Conservation (phyloP, 1,140 invertebrate genomes). For the Drosophila subobscura region DNA sequence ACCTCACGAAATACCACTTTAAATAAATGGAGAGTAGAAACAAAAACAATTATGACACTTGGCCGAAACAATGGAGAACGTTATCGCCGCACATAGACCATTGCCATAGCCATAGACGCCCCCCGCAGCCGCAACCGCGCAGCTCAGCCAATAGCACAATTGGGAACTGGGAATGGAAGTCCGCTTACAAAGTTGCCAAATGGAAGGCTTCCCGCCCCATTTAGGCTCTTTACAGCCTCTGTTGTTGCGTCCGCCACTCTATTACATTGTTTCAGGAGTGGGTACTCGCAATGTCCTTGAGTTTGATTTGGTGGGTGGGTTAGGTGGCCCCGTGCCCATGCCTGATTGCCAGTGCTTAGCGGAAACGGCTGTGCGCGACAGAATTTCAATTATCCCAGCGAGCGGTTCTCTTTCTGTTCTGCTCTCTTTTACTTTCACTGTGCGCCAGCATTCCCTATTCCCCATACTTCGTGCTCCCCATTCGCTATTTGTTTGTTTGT, state of each 20-base stretch:
- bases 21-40: conserved; percentile 40
- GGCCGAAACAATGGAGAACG: conserved; percentile 26
- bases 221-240: conserved; percentile 34
- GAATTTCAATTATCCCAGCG: conserved; percentile 69
- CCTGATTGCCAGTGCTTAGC: conserved; percentile 64
- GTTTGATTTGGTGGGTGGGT: conserved; percentile 56
- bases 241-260: conserved; percentile 38
- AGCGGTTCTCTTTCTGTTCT: neutral
- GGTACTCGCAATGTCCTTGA: conserved; percentile 45
- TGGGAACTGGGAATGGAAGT: conserved; percentile 18
- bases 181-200: conserved; percentile 24
- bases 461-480: neutral
- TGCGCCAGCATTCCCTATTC: conserved; percentile 2
- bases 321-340: conserved; percentile 51
- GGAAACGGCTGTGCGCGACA: conserved; percentile 59
- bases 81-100: conserved; percentile 9
- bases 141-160: neutral
- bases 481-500: conserved; percentile 38
- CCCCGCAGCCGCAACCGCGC: neutral
- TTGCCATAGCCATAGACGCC: conserved; percentile 13
- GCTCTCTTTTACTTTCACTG: neutral
- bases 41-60: conserved; percentile 53
- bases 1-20: conserved; percentile 37
- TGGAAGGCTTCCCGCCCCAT: conserved; percentile 37
- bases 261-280: conserved; percentile 55